A percentile compares a stretch with the other conserved stretches of the same genome.
Evolutionary conservation across 2,888 invertebrate species (phyloP).

Genomic region (Microchrysa polita): DNA sequence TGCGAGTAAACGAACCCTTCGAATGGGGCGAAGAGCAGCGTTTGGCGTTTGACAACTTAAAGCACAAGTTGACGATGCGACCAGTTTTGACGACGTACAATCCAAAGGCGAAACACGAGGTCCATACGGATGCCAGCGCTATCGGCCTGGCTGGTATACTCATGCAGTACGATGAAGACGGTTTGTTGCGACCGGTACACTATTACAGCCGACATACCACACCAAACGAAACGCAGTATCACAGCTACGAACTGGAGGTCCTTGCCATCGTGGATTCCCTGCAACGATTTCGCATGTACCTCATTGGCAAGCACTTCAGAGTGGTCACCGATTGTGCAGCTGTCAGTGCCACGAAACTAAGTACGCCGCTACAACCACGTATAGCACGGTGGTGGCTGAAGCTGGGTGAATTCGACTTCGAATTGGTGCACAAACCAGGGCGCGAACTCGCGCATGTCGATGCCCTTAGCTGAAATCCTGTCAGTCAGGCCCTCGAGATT

Average conservation of each 20-base stretch:
- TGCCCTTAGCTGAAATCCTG: constrained; percentile 43
- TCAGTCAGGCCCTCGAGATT: constrained; percentile 23
- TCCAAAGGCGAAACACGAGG: constrained; percentile 46
- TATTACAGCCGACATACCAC: constrained; percentile 51
- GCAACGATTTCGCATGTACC: constrained; percentile 14
- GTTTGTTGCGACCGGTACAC: constrained; percentile 47
- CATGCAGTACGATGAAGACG: constrained; percentile 38
- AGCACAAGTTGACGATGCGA: neutral
- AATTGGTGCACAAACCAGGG: neutral
- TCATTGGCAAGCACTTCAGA: constrained; percentile 12
- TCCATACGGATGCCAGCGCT: constrained; percentile 51
- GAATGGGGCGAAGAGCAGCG: neutral
- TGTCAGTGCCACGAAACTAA: neutral
- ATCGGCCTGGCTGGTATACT: no score
- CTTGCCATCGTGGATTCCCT: constrained; percentile 47
- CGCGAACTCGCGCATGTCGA: constrained; percentile 49
- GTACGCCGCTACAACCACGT: neutral
- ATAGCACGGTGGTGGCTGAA: neutral
- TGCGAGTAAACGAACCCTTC: neutral
- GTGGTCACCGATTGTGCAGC: neutral
- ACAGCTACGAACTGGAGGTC: constrained; percentile 47
- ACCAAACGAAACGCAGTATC: constrained; percentile 46
- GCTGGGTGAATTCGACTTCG: constrained; percentile 1
- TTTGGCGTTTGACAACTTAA: neutral
- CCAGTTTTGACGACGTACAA: constrained; percentile 47